Evolutionary conservation across 2,888 invertebrate species (phyloP), one percentile per base, ranked within the genome.

Genomic region (Lasioglossum figueresi): DNA sequence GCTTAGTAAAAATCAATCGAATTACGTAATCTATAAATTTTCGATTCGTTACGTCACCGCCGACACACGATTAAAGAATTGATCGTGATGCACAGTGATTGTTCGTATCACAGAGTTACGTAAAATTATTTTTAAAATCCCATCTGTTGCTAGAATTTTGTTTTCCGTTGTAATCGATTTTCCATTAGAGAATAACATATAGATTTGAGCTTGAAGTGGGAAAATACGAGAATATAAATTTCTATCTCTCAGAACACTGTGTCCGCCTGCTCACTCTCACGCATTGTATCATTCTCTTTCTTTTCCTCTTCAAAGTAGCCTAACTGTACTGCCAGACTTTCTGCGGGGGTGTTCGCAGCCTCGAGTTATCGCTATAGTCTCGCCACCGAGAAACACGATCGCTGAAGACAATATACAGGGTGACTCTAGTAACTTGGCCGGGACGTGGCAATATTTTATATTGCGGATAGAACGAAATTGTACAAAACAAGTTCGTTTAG

Each of bases 261-360:
- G 31, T 5, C 19, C 48, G 48, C 6, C 23, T 76, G 59, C 59
- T 14, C 59, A 14, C 16, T 27, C 27, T 31, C 59, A 5, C 59
- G 27, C 27, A 16, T 63, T 12, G 59, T n/a, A 27, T 31, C 16
- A 6, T 63, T 31, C 63, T 40, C 45, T 70, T 31, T 71, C 23
- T n/a, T 37, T 68, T 27, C 52, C 71, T 76, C 71, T 75, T 31
- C 31, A 27, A 14, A 71, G 40, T 48, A 34, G 71, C 45, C 72
- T 63, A 27, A 75, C 40, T 48, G 16, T 56, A 34, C 27, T 81
- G 89, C 85, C 77, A 84, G 45, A 19, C 59, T 56, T 56, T 74
- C 43, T 43, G 86, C 84, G 86, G 81, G 83, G 84, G 89, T 88
- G 88, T 76, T 66, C 16, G 68, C 80, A 34, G 76, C 79, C 66